Evolutionary conservation across 2,888 invertebrate species (phyloP).

Genomic region (Mactromeris polynyma): DNA sequence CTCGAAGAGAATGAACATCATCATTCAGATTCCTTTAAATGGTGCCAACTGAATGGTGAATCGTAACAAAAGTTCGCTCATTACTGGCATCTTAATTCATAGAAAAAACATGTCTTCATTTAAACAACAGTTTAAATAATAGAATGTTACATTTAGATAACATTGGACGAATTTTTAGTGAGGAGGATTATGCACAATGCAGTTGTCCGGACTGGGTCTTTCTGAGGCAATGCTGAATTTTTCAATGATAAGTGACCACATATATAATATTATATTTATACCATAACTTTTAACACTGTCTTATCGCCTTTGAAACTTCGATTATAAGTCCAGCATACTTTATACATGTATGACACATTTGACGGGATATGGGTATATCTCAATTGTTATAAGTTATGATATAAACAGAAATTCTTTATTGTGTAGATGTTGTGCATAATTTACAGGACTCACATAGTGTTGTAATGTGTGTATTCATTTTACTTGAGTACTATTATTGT

Average conservation of each 20-base stretch:
- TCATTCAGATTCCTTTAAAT: neutral
- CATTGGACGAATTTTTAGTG: too few species aligned
- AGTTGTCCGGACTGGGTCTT: neutral
- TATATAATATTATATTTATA: neutral
- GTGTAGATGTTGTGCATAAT: neutral
- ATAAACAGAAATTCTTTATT: neutral
- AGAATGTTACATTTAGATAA: too few species aligned
- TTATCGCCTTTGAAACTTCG: too few species aligned
- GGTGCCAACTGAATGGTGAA: too few species aligned
- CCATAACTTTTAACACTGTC: neutral
- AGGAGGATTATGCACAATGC: too few species aligned
- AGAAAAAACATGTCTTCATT: too few species aligned
- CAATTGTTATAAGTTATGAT: neutral
- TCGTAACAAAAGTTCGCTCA: too few species aligned
- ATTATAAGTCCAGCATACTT: too few species aligned
- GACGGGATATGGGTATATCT: neutral
- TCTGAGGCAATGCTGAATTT: neutral
- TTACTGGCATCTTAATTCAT: too few species aligned
- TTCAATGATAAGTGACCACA: neutral
- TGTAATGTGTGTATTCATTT: neutral
- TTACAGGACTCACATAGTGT: neutral
- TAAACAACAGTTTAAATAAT: too few species aligned
- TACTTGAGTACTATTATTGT: neutral
- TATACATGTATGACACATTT: too few species aligned
- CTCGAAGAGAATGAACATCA: neutral